Conservation (phyloP, 2,797 vertebrate genomes). For the Mastacembelus armatus region DNA sequence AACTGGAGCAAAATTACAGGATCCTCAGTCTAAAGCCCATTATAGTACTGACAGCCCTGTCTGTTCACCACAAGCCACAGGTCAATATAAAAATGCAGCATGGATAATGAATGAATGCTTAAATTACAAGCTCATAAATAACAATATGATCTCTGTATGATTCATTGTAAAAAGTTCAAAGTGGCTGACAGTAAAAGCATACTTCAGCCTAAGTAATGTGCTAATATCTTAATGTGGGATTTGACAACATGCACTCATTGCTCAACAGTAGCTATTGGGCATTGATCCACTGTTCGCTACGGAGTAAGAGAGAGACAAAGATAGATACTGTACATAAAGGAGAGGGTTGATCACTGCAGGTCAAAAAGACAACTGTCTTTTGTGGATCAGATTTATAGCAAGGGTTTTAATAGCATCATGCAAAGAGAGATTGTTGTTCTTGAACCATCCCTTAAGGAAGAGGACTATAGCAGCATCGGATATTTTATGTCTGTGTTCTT, state of each 20-base stretch:
- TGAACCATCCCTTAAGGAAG: constrained; percentile 1
- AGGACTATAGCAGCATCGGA: not conserved
- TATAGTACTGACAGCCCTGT: constrained; percentile 30
- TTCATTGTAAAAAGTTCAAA: constrained; percentile 30
- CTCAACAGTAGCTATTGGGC: constrained; percentile 39
- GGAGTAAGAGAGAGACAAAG: constrained; percentile 26
- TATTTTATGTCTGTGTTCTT: constrained; percentile 21
- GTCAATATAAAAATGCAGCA: constrained; percentile 24
- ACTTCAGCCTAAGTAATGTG: constrained; percentile 29
- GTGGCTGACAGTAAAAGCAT: constrained; percentile 39
- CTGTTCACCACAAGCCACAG: constrained; percentile 34
- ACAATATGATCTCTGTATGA: constrained; percentile 27
- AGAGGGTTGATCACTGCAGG: constrained; percentile 50
- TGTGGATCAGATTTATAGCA: constrained; percentile 28
- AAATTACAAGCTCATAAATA: constrained; percentile 18
- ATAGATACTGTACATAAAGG: constrained; percentile 29
- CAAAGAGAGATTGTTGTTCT: constrained; percentile 37
- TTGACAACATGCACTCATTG: constrained; percentile 39
- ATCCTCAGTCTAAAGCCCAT: constrained; percentile 18
- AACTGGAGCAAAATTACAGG: too few species aligned
- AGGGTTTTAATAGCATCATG: constrained; percentile 39
- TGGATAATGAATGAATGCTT: constrained; percentile 20
- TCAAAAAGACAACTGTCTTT: constrained; percentile 32
- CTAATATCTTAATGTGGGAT: constrained; percentile 54
- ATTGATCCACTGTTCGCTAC: constrained; percentile 41